Conservation (phyloP, 2,888 invertebrate species). For the Dicycla oo region DNA sequence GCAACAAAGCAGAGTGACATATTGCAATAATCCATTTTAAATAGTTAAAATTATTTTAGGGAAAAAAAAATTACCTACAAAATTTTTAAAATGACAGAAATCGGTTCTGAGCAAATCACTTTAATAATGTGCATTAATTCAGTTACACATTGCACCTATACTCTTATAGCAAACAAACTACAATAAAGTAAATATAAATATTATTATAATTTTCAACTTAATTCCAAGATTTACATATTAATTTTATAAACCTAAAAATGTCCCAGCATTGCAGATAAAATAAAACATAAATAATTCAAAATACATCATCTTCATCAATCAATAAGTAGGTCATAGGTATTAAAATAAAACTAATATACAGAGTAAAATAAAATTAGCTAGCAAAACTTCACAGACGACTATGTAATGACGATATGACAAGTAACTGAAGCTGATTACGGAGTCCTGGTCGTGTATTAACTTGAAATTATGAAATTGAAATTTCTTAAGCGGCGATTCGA, state of each 20-base stretch:
- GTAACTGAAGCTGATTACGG: background rate
- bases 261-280: background rate
- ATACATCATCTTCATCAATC: background rate
- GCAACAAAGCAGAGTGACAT: no score
- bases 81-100: no score
- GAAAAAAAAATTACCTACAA: no score
- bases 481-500: no score
- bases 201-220: slow-evolving; percentile 5
- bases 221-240: slow-evolving; percentile 33
- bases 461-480: background rate
- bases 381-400: background rate
- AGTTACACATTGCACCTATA: no score
- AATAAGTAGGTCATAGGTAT: background rate
- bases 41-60: no score
- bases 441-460: background rate
- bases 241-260: slow-evolving; percentile 15
- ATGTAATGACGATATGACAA: background rate
- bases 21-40: no score
- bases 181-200: slow-evolving; percentile 6
- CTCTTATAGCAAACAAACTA: background rate
- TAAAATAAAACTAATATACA: background rate
- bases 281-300: background rate
- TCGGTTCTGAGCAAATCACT: no score
- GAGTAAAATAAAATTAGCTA: background rate
- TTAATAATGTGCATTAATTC: no score